These are phyloP conservation scores for Macroglossus sobrinus DNA, from an alignment of 2,113 vertebrate genomes.

Conservation along the genomic window DNA sequence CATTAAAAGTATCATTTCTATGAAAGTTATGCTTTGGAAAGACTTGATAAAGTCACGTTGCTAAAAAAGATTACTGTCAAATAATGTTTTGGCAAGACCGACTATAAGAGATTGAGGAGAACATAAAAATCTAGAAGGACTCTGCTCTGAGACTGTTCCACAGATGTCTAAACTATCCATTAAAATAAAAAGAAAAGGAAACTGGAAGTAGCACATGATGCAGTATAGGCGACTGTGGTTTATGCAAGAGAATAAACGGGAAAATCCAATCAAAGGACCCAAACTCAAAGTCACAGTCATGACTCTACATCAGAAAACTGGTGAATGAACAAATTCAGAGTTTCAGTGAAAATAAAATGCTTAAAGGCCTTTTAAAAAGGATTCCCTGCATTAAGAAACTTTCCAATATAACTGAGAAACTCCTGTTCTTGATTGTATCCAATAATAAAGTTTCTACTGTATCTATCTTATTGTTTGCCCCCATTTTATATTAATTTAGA, in stretches of 20 bases:
- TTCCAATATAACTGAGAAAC: background rate
- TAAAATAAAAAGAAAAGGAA: background rate
- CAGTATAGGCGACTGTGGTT: background rate
- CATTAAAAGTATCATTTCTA: slow-evolving; percentile 19
- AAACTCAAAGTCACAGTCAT: background rate
- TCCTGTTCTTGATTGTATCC: background rate
- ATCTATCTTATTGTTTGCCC: background rate
- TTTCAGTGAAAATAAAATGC: slow-evolving; percentile 2
- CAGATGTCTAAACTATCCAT: background rate
- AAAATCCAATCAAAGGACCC: background rate
- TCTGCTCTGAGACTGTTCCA: background rate
- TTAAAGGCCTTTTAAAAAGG: background rate
- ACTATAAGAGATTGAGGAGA: background rate
- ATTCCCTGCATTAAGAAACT: background rate
- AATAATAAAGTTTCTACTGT: background rate
- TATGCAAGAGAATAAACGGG: background rate
- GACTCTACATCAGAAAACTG: background rate
- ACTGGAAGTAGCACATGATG: background rate
- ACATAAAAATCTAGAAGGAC: slow-evolving; percentile 31
- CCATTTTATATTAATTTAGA: background rate
- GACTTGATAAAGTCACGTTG: slow-evolving; percentile 44
- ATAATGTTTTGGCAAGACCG: slow-evolving; percentile 32
- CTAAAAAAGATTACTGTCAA: slow-evolving; percentile 27
- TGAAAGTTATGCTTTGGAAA: slow-evolving; percentile 12
- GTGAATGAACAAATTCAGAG: background rate